phyloP scores from a whole-genome alignment of 2,797 vertebrate species.

The Poecilia velifera region DNA sequence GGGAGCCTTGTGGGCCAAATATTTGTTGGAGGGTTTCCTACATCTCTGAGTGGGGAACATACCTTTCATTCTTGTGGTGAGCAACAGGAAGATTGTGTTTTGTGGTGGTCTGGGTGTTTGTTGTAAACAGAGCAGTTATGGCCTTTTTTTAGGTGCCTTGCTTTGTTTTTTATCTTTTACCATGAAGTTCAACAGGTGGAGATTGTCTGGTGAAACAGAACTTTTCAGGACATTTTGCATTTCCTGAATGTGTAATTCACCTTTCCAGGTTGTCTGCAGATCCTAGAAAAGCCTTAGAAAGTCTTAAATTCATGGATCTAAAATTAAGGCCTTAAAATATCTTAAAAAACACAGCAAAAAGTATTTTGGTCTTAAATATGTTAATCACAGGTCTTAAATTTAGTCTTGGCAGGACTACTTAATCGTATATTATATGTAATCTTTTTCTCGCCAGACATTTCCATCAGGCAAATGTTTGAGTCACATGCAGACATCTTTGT shows the following conservation, averaged over 20 bases:
- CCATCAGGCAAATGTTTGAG: too few species aligned
- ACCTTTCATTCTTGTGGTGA: conserved; percentile 57
- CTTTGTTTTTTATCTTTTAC: not conserved
- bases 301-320: too few species aligned
- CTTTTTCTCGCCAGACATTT: too few species aligned
- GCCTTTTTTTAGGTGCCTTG: not conserved
- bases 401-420: too few species aligned
- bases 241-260: conserved; percentile 8
- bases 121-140: not conserved
- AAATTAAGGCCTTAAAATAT: too few species aligned
- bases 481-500: too few species aligned
- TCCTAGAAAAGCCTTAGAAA: too few species aligned
- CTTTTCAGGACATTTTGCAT: conserved; percentile 17
- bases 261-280: not conserved
- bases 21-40: conserved; percentile 52
- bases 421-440: too few species aligned
- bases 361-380: too few species aligned
- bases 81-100: conserved; percentile 41
- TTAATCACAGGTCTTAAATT: too few species aligned
- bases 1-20: conserved; percentile 36
- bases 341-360: too few species aligned
- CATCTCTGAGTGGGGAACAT: conserved; percentile 42
- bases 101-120: conserved; percentile 21
- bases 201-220: not conserved
- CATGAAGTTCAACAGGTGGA: conserved; percentile 5